A percentile compares a stretch with the other conserved stretches of the same genome.
Evolutionary conservation across 2,797 vertebrate species (phyloP).

Genomic region (Scolopax rusticola): DNA sequence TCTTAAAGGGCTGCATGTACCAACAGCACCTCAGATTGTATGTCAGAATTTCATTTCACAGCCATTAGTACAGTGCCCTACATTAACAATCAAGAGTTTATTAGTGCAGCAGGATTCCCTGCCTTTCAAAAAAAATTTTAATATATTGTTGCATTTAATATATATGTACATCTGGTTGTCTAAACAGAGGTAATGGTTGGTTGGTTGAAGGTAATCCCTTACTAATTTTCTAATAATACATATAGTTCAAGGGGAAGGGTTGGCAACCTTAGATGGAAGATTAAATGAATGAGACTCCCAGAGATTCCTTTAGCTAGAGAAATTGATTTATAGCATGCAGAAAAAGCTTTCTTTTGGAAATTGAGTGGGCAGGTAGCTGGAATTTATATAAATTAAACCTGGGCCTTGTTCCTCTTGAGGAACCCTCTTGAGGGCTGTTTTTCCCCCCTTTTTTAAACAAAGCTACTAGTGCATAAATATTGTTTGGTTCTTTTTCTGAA

Average conservation of each 20-base stretch:
- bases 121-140: not conserved
- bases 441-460: conserved; percentile 7
- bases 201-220: not conserved
- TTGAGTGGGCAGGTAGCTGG: conserved; percentile 36
- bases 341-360: conserved; percentile 50
- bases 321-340: conserved; percentile 32
- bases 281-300: not conserved
- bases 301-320: not conserved
- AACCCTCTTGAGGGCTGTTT: not conserved
- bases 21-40: not conserved
- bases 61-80: not conserved
- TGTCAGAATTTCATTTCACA: not conserved
- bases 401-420: not conserved
- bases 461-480: conserved; percentile 1
- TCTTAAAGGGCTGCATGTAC: not conserved
- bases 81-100: not conserved
- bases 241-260: not conserved
- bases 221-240: not conserved
- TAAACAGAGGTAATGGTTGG: not conserved
- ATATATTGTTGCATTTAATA: not conserved
- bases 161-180: not conserved
- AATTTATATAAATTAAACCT: conserved; percentile 67
- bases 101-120: not conserved
- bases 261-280: conserved; percentile 9
- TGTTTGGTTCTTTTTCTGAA: not conserved